Evolutionary conservation across 2,797 vertebrate genomes (phyloP).

Genomic region (Eutrigla gurnardus): DNA sequence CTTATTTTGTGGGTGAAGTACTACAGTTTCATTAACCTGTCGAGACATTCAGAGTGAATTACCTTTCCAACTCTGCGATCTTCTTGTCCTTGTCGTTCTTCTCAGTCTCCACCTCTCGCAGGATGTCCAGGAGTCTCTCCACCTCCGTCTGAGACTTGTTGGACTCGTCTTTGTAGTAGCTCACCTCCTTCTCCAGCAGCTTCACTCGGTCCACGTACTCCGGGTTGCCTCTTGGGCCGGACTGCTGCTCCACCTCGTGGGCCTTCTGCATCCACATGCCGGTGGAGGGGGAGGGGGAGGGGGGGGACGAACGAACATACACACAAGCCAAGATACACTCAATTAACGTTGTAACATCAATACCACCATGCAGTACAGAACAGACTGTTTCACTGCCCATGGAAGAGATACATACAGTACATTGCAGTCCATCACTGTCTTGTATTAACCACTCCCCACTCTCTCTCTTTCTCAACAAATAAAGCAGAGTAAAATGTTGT

Average conservation of each 20-base stretch:
- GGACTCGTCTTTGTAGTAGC: slow-evolving; percentile 94
- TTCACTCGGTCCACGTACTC: slow-evolving; percentile 94
- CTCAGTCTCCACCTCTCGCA: slow-evolving; percentile 97
- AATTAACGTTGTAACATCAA: slow-evolving; percentile 21
- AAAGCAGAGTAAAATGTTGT: slow-evolving; percentile 59
- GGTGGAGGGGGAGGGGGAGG: slow-evolving; percentile 30
- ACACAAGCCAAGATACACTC: slow-evolving; percentile 30
- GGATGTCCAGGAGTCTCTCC: slow-evolving; percentile 96
- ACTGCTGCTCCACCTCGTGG: slow-evolving; percentile 94
- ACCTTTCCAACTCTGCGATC: slow-evolving; percentile 98
- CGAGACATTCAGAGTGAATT: slow-evolving; percentile 18
- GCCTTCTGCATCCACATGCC: slow-evolving; percentile 84
- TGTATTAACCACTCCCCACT: slow-evolving; percentile 32
- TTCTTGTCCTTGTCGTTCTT: slow-evolving; percentile 99
- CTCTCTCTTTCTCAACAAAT: slow-evolving; percentile 47
- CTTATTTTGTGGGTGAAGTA: background rate
- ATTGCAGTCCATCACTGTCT: slow-evolving; percentile 45
- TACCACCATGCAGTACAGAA: slow-evolving; percentile 26
- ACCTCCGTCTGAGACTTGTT: slow-evolving; percentile 95
- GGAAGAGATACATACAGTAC: slow-evolving; percentile 44
- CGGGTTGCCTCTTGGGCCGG: slow-evolving; percentile 88
- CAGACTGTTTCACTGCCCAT: slow-evolving; percentile 39
- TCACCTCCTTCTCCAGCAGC: slow-evolving; percentile 95
- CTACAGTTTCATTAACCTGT: background rate
- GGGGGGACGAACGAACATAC: slow-evolving; percentile 33